Percentiles rank a stretch among this genome's conserved stretches.
Evolutionary conservation across 2,888 invertebrate species (phyloP).

Genomic region (Chalcis sispes): DNA sequence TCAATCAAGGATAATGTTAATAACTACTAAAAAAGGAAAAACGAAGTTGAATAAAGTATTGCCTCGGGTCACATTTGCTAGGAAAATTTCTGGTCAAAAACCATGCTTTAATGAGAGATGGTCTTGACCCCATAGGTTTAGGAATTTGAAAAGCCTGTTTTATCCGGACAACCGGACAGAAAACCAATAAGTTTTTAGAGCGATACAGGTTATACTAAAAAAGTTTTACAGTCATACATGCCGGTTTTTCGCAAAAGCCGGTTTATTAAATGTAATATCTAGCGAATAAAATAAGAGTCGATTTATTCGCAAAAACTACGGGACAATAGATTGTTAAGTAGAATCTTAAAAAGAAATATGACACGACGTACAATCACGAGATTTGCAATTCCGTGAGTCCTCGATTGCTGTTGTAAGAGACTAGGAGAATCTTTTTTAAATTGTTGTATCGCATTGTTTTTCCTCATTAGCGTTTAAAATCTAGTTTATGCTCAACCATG

Average conservation of each 20-base stretch:
- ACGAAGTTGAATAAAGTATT: slow-evolving; percentile 58
- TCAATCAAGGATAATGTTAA: slow-evolving; percentile 62
- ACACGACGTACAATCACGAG: slow-evolving; percentile 52
- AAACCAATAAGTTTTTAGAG: slow-evolving; percentile 50
- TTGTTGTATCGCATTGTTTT: slow-evolving; percentile 45
- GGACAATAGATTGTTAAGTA: slow-evolving; percentile 54
- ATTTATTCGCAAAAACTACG: slow-evolving; percentile 38
- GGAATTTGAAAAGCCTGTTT: slow-evolving; percentile 35
- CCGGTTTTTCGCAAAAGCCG: slow-evolving; percentile 14
- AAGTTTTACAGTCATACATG: slow-evolving; percentile 34
- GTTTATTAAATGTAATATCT: slow-evolving; percentile 42
- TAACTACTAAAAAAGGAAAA: slow-evolving; percentile 62
- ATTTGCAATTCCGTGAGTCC: slow-evolving; percentile 50
- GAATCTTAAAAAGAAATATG: slow-evolving; percentile 32
- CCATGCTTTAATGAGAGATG: slow-evolving; percentile 30
- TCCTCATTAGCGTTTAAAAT: slow-evolving; percentile 26
- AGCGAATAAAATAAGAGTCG: slow-evolving; percentile 30
- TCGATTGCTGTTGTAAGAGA: slow-evolving; percentile 44
- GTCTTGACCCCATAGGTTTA: slow-evolving; percentile 49
- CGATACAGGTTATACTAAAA: slow-evolving; percentile 54
- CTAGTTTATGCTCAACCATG: slow-evolving; percentile 36
- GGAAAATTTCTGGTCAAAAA: slow-evolving; percentile 42
- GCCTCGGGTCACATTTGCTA: slow-evolving; percentile 45
- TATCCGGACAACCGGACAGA: slow-evolving; percentile 18
- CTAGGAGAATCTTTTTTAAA: slow-evolving; percentile 40